A percentile compares a stretch with the other conserved stretches of the same genome.
Evolutionary conservation across 1,140 invertebrate genomes (phyloP).

Genomic region (Nymphalis io): DNA sequence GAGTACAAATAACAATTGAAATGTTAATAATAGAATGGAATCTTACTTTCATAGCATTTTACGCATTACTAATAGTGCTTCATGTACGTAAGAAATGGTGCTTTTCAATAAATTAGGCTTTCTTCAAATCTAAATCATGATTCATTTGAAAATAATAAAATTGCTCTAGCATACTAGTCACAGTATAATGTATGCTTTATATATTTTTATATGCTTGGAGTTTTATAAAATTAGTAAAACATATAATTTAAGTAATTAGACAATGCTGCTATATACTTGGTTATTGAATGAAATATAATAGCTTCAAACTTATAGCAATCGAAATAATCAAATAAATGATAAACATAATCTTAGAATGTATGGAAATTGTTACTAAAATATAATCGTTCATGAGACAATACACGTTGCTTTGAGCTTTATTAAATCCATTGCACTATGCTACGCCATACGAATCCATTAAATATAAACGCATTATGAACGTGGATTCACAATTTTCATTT

Average conservation of each 20-base stretch:
- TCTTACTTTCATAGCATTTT: background rate
- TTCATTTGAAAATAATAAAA: slow-evolving; percentile 1
- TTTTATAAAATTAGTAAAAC: slow-evolving; percentile 17
- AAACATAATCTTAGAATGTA: background rate
- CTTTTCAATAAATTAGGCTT: slow-evolving; percentile 19
- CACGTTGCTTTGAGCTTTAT: background rate
- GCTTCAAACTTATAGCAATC: background rate
- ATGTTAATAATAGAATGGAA: background rate
- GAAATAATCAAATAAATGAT: background rate
- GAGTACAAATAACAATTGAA: background rate
- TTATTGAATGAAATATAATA: background rate
- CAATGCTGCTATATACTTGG: background rate
- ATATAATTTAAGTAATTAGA: background rate
- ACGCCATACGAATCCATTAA: slow-evolving; percentile 7
- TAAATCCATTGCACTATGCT: background rate
- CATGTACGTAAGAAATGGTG: slow-evolving; percentile 29
- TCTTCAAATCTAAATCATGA: background rate
- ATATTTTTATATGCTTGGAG: slow-evolving; percentile 32
- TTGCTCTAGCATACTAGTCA: slow-evolving; percentile 9
- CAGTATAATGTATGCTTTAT: slow-evolving; percentile 6
- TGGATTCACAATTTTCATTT: background rate
- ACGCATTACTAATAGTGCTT: slow-evolving; percentile 12
- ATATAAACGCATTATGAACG: slow-evolving; percentile 1
- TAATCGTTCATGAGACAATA: slow-evolving; percentile 5
- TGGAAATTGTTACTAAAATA: background rate